Evolutionary conservation across 2,113 vertebrate genomes (phyloP).

Genomic region (Halichoerus grypus): DNA sequence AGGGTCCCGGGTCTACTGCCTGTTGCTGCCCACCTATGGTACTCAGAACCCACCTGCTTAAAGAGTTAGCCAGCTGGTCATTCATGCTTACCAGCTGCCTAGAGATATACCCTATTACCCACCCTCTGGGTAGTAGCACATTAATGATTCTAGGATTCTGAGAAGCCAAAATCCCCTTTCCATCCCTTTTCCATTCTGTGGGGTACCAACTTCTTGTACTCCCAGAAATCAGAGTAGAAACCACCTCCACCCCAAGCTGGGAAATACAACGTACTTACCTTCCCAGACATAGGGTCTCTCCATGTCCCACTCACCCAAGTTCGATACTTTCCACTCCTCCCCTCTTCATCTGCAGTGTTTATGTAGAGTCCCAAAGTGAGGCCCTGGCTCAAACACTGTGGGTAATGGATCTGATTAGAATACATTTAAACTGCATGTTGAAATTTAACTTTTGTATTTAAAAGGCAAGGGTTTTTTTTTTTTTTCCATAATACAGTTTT

Average conservation of each 20-base stretch:
- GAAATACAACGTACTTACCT: not conserved
- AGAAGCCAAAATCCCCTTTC: not conserved
- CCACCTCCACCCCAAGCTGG: not conserved
- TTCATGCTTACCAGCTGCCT: not conserved
- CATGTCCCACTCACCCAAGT: not conserved
- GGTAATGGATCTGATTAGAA: not conserved
- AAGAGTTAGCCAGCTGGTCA: not conserved
- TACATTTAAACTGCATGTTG: not conserved
- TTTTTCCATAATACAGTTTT: not conserved
- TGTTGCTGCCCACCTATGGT: not conserved
- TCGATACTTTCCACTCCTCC: not conserved
- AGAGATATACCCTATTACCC: not conserved
- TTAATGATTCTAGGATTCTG: not conserved
- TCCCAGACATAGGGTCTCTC: not conserved
- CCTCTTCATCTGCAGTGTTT: not conserved
- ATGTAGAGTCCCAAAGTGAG: not conserved
- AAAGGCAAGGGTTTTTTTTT: not conserved
- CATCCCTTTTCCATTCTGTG: not conserved
- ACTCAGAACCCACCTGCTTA: not conserved
- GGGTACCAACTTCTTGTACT: not conserved
- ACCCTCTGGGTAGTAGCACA: not conserved
- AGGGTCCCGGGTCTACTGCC: not conserved
- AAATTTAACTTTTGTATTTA: constrained; percentile 25
- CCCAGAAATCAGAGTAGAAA: not conserved
- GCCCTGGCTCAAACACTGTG: not conserved